Percentiles rank a stretch among this genome's conserved stretches.
Conservation (phyloP, 35 echinoderm and acorn worm species). For the Ophioderma brevispina region DNA sequence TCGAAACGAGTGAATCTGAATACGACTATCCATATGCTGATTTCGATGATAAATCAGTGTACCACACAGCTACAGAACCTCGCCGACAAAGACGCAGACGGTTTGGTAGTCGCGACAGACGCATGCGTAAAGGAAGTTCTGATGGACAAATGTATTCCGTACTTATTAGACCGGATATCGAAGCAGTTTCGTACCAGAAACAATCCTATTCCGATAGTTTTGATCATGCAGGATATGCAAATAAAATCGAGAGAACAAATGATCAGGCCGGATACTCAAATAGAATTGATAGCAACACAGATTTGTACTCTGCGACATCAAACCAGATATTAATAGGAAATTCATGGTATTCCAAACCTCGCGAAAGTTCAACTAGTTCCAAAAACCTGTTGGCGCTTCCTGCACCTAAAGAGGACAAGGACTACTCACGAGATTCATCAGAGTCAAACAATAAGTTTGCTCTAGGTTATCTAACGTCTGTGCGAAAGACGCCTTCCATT, state of each 20-base stretch:
- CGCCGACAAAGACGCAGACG: not conserved
- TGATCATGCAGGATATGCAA: not conserved
- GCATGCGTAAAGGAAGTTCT: not conserved
- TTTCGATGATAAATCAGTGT: not conserved
- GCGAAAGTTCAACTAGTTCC: not conserved
- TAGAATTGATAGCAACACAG: not conserved
- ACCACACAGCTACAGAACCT: not conserved
- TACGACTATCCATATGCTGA: not conserved
- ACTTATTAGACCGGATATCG: not conserved
- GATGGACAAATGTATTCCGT: not conserved
- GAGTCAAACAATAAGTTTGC: not conserved
- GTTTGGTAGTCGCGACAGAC: constrained; percentile 5
- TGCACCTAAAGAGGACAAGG: not conserved
- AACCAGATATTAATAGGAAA: not conserved
- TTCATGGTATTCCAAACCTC: not conserved
- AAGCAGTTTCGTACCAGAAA: not conserved
- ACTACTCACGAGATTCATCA: not conserved
- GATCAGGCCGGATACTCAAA: not conserved
- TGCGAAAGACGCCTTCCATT: not conserved
- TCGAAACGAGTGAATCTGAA: not conserved
- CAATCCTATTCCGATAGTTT: not conserved
- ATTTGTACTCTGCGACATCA: not conserved
- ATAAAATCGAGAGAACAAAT: not conserved
- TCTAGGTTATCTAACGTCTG: not conserved
- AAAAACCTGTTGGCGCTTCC: not conserved